Conservation (phyloP, 2,888 invertebrate species). For the Notodonta dromedarius region DNA sequence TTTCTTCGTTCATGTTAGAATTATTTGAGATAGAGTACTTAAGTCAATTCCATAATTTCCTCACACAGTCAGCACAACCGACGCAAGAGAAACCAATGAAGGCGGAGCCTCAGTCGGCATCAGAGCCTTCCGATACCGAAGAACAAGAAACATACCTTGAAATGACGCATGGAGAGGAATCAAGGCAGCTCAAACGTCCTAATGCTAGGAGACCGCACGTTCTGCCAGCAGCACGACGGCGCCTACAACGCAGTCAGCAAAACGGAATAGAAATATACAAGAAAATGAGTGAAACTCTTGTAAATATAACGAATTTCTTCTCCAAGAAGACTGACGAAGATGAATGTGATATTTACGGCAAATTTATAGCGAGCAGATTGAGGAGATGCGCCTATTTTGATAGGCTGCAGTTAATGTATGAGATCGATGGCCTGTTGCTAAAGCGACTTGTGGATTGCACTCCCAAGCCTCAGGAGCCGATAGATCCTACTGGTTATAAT, state of each 20-base stretch:
- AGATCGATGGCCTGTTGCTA: neutral
- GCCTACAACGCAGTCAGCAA: neutral
- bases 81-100: neutral
- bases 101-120: neutral
- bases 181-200: neutral
- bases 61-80: neutral
- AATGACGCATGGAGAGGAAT: neutral
- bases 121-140: neutral
- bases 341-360: neutral
- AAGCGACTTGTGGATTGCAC: neutral
- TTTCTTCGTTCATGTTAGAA: no score
- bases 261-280: neutral
- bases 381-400: neutral
- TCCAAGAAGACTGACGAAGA: neutral
- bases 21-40: no score
- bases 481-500: neutral
- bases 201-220: neutral
- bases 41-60: neutral
- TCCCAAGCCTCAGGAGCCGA: neutral
- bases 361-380: neutral
- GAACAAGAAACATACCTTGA: neutral
- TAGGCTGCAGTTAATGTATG: neutral
- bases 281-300: slow-evolving; percentile 2
- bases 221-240: neutral
- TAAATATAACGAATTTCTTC: neutral